Evolutionary conservation across 2,113 vertebrate genomes (phyloP), one percentile per base, ranked within the genome.

Genomic region (Varanus komodoensis): DNA sequence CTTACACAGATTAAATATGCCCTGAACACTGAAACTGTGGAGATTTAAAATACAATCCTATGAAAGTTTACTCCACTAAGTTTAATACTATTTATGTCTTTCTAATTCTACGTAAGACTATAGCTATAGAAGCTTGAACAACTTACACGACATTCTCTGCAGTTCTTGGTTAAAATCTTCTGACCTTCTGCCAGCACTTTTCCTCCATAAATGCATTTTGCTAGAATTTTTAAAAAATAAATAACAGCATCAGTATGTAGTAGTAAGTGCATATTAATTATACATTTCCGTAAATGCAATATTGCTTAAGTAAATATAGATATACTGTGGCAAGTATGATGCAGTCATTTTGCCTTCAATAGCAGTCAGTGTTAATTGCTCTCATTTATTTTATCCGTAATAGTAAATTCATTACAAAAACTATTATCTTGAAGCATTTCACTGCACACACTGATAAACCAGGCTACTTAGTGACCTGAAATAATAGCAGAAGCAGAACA

Each of bases 141-240:
- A 98, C 96, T 98, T 97, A 99, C 99, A 97, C 97, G 98, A 95
- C 99, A 99, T 97, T 99, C 98, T 94, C 97, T 97, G 96, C 99
- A 99, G 96, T 95, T 98, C 95, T 97, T 97, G 82, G 98, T 98
- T 95, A 99, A 96, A 73, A 98, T 94, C 32, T 96, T 95, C 83
- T 99, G 98, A 90, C 99, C 98, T 95, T 99, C 98, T 69, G 98
- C 97, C 75, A 99, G 97, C 4, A 97, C 97, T 95, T 97, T 98
- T 32, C 98, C 98, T 97, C 97, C 97, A 93, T 98, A 99, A 94
- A 97, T 97, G 67, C 98, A 99, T 93, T 98, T 99, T 2, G 98
- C 98, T 99, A 97, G 57, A 96, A 96, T 81, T 1, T 5, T 1
- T 5, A 92, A 79, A 97, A 94, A 15, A 93, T 25, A 94, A 84